A percentile compares a stretch with the other conserved stretches of the same genome.
Conservation (phyloP, 2,888 invertebrate species). For the Acleris literana region DNA sequence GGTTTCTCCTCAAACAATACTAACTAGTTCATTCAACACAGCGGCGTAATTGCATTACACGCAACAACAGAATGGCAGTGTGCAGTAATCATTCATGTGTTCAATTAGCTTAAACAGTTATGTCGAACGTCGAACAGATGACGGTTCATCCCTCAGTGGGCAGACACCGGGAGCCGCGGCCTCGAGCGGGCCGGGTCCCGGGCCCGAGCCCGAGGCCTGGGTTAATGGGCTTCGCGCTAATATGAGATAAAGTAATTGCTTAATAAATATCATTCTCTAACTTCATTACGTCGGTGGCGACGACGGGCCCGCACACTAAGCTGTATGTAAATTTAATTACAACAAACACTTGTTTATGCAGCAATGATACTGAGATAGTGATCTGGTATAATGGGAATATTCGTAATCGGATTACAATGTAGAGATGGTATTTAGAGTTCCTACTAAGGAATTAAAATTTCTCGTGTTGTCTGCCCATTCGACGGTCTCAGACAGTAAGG, state of each 20-base stretch:
- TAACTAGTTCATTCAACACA: constrained; percentile 31
- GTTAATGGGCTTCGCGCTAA: constrained; percentile 63
- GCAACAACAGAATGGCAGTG: constrained; percentile 29
- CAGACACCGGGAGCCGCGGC: constrained; percentile 43
- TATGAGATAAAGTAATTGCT: constrained; percentile 72
- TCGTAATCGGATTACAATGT: constrained; percentile 6
- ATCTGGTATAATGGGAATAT: constrained; percentile 40
- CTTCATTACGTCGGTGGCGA: constrained; percentile 54
- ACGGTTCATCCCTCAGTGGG: constrained; percentile 57
- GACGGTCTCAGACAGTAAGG: no score
- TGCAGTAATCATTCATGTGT: constrained; percentile 56
- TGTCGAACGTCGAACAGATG: constrained; percentile 38
- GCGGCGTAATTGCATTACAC: constrained; percentile 32
- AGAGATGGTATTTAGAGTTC: background rate
- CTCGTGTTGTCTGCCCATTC: no score
- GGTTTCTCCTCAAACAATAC: constrained; percentile 35
- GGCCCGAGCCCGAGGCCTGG: constrained; percentile 44
- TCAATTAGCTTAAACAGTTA: constrained; percentile 62
- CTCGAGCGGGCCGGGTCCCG: constrained; percentile 35
- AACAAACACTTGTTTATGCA: constrained; percentile 24
- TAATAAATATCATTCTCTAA: constrained; percentile 64
- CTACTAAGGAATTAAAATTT: no score
- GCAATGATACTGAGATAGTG: constrained; percentile 32
- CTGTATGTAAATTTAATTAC: constrained; percentile 45
- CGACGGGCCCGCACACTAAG: constrained; percentile 54